phyloP scores from a whole-genome alignment of 1,140 invertebrate genomes.

The Saxidomus purpurata region DNA sequence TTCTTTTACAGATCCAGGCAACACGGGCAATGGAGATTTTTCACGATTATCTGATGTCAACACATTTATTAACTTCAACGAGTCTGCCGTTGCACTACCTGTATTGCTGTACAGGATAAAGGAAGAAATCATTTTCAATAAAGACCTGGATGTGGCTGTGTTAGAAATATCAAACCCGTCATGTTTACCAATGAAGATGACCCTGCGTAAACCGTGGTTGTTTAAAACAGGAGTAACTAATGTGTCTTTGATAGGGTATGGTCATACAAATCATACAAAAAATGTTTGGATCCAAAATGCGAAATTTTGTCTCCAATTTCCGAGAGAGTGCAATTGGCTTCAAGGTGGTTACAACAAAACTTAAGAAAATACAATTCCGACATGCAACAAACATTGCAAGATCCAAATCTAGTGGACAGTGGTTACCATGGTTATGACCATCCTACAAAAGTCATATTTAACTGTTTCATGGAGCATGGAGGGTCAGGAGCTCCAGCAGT shows the following conservation, averaged over 20 bases:
- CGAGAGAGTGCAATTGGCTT: background rate
- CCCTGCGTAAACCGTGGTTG: background rate
- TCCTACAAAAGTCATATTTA: background rate
- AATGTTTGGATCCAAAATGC: conserved; percentile 15
- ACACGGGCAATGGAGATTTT: background rate
- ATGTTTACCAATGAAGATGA: background rate
- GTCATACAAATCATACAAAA: background rate
- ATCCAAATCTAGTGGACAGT: background rate
- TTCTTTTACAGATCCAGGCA: background rate
- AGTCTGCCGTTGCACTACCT: background rate
- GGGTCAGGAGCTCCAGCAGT: background rate
- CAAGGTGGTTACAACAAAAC: background rate
- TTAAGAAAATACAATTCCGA: background rate
- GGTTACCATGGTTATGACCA: background rate
- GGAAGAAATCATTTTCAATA: background rate
- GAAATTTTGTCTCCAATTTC: background rate
- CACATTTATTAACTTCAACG: background rate
- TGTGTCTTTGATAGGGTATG: conserved; percentile 2
- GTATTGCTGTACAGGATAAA: background rate
- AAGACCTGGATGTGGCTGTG: background rate
- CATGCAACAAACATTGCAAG: background rate
- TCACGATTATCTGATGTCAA: background rate
- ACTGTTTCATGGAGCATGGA: conserved; percentile 12
- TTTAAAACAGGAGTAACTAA: background rate
- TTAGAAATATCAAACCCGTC: background rate